Evolutionary conservation across 2,797 vertebrate species (phyloP).

Genomic region (Luscinia megarhynchos): DNA sequence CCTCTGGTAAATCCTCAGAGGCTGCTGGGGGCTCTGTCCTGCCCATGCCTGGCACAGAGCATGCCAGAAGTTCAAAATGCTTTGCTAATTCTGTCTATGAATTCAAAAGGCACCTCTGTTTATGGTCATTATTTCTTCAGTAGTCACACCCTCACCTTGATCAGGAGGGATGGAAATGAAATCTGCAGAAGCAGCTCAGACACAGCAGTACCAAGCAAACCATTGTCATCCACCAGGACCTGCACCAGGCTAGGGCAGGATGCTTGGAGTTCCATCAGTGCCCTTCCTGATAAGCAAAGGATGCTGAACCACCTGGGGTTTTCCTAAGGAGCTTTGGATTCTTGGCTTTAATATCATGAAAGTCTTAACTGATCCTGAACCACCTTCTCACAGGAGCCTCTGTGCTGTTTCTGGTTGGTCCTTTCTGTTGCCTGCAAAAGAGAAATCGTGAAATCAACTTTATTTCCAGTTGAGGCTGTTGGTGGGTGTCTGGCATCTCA

Average conservation of each 20-base stretch:
- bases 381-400: background rate
- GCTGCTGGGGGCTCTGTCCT: background rate
- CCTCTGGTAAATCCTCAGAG: background rate
- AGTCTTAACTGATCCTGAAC: background rate
- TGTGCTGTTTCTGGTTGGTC: background rate
- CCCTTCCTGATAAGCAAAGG: background rate
- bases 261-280: background rate
- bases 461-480: background rate
- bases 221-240: background rate
- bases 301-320: background rate
- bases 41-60: background rate
- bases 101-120: constrained; percentile 2
- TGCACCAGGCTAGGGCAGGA: background rate
- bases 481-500: background rate
- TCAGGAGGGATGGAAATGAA: background rate
- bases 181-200: background rate
- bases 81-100: background rate
- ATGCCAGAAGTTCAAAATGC: background rate
- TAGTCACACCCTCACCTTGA: background rate
- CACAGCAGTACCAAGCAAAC: background rate
- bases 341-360: background rate
- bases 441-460: background rate
- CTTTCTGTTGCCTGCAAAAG: background rate
- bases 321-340: background rate
- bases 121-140: background rate